Evolutionary conservation across 1,140 invertebrate genomes (phyloP).

Genomic region (Aphis craccivora): DNA sequence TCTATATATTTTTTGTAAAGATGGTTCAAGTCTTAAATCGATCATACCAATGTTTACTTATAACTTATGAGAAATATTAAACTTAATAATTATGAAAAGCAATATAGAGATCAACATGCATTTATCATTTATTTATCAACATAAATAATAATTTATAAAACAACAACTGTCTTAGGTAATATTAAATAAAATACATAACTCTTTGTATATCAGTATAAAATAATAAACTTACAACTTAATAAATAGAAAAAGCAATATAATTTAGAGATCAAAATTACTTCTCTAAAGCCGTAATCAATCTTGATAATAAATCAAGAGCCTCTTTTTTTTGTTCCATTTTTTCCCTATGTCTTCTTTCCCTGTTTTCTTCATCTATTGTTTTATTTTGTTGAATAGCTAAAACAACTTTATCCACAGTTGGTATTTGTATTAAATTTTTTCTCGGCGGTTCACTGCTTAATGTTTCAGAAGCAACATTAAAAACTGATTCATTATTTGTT

Average conservation of each 20-base stretch:
- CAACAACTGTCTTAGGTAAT: not conserved
- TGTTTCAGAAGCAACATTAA: too few species aligned
- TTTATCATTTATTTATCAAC: not conserved
- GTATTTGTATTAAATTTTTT: not conserved
- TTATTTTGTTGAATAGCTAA: not conserved
- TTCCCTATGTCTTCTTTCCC: not conserved
- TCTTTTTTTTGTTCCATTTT: too few species aligned
- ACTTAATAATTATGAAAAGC: too few species aligned
- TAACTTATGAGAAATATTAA: too few species aligned
- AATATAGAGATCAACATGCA: not conserved
- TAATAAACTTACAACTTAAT: not conserved
- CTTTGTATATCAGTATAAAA: slow-evolving; percentile 9
- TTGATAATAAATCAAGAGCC: not conserved
- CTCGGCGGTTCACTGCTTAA: too few species aligned
- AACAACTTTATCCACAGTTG: not conserved
- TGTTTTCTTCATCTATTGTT: not conserved
- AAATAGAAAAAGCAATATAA: too few species aligned
- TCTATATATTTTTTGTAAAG: too few species aligned
- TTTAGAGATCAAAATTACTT: not conserved
- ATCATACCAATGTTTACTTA: too few species aligned
- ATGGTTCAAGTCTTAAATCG: too few species aligned
- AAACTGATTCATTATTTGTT: not conserved
- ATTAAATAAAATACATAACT: not conserved
- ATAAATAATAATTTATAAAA: not conserved
- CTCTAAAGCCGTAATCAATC: not conserved